Evolutionary conservation across 92 coral and sea anemone species (phyloP), one percentile per base, ranked within the genome.

Genomic region (Palythoa caribaeorum): DNA sequence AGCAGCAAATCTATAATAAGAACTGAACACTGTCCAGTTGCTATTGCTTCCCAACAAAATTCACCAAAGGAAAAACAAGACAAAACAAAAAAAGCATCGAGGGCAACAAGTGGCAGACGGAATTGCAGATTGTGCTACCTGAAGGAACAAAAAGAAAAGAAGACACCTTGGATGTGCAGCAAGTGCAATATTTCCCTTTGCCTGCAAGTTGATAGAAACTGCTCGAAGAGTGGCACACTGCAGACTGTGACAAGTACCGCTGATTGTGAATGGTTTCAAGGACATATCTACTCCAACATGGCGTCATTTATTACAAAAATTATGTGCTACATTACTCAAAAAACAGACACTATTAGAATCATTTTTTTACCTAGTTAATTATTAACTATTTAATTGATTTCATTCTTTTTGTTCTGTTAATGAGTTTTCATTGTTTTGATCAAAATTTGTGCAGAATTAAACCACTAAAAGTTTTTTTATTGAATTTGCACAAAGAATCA

Each of bases 81-180:
- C 76, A 38, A 71, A 71, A 17, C 76, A 71, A 71, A 71, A 71
- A 71, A 71, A 71, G 71, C 78, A 35, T 73, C 54, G 54, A 73
- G 39, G 36, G 54, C 57, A 73, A 73, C 78, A 16, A 17, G 53
- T 73, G 78, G 78, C 36, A 16, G 65, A 76, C 38, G 9, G 37
- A 76, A 76, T 40, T 76, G 80, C 80, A 76, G 38, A 20, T 76
- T 76, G 53, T 76, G 80, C 57, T 76, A 14, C 80, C 80, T 76
- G 38, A 76, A 48, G 38, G 53, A 76, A 47, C 59, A 40, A 76
- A 51, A 51, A 76, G 63, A 77, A 77, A 57, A 77, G 81, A 77
- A 77, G 38, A 77, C 83, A 53, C 65, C 68, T 9, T 77, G 68
- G 81, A 77, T 16, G 40, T 77, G 83, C 83, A 53, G 19, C 83